Conservation (phyloP, 2,888 invertebrate species). For the Polyploca ridens region DNA sequence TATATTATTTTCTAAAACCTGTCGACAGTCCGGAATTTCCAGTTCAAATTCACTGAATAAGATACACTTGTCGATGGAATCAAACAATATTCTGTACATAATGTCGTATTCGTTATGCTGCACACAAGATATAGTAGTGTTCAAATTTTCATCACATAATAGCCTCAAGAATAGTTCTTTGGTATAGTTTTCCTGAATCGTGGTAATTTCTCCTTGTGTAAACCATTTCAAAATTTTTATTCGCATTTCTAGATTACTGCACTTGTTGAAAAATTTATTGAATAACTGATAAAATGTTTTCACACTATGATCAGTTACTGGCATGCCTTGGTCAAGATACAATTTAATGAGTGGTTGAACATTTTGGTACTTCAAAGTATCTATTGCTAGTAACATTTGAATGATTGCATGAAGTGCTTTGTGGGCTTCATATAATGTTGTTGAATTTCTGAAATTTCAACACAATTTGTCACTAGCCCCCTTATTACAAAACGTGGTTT, state of each 20-base stretch:
- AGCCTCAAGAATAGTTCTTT: constrained; percentile 60
- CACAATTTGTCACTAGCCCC: constrained; percentile 13
- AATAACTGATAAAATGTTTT: constrained; percentile 45
- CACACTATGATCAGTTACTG: constrained; percentile 60
- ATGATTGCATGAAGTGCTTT: constrained; percentile 65
- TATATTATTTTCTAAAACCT: constrained; percentile 16
- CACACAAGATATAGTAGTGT: constrained; percentile 14
- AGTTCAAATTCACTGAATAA: constrained; percentile 70
- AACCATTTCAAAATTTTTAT: constrained; percentile 65
- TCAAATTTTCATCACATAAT: constrained; percentile 64
- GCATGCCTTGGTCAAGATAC: constrained; percentile 73
- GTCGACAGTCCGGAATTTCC: constrained; percentile 30
- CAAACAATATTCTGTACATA: constrained; percentile 57
- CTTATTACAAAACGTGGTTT: no score
- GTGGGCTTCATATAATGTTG: constrained; percentile 50
- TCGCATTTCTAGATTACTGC: constrained; percentile 53
- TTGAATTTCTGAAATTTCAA: constrained; percentile 65
- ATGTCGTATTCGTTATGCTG: constrained; percentile 27
- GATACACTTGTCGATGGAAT: constrained; percentile 60
- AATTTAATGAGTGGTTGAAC: constrained; percentile 64
- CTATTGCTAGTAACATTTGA: constrained; percentile 53
- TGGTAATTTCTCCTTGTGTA: constrained; percentile 43
- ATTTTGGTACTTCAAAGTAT: constrained; percentile 56
- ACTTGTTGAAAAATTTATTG: constrained; percentile 64
- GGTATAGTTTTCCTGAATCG: constrained; percentile 37